Evolutionary conservation across 2,797 vertebrate species (phyloP).

Genomic region (Sebastes baramenuke): DNA sequence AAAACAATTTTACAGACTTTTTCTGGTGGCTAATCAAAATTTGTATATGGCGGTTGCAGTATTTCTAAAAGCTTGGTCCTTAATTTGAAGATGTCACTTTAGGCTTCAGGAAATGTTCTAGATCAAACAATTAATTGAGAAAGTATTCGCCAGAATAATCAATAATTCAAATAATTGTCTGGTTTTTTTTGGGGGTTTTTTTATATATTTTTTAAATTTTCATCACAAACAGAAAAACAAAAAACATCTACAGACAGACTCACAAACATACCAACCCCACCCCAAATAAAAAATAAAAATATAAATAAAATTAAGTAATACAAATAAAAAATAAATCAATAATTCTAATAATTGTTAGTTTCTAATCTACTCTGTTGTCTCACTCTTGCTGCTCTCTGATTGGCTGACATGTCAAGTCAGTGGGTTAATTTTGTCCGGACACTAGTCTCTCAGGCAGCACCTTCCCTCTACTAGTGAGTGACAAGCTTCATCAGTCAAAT

Average conservation of each 20-base stretch:
- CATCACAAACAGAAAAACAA: too few relatives aligned
- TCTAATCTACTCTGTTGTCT: rapidly evolving
- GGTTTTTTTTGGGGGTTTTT: too few relatives aligned
- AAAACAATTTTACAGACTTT: neutral
- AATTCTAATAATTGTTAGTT: neutral
- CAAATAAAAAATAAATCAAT: neutral
- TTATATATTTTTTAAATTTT: too few relatives aligned
- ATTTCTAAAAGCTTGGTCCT: neutral
- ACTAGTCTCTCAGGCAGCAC: neutral
- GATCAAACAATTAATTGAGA: neutral
- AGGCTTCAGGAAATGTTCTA: neutral
- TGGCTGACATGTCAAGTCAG: neutral
- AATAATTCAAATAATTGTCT: neutral
- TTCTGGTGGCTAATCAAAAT: neutral
- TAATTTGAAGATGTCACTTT: neutral
- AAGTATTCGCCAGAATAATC: neutral
- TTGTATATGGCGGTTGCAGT: rapidly evolving
- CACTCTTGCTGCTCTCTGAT: constrained; percentile 20
- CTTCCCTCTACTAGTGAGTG: rapidly evolving
- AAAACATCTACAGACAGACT: too few relatives aligned
- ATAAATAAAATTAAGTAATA: too few relatives aligned
- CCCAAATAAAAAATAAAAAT: too few relatives aligned
- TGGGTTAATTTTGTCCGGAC: rapidly evolving
- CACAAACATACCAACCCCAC: too few relatives aligned
- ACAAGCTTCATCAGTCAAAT: rapidly evolving